phyloP scores from a whole-genome alignment of 2,888 invertebrate species.

The Meganola albula region DNA sequence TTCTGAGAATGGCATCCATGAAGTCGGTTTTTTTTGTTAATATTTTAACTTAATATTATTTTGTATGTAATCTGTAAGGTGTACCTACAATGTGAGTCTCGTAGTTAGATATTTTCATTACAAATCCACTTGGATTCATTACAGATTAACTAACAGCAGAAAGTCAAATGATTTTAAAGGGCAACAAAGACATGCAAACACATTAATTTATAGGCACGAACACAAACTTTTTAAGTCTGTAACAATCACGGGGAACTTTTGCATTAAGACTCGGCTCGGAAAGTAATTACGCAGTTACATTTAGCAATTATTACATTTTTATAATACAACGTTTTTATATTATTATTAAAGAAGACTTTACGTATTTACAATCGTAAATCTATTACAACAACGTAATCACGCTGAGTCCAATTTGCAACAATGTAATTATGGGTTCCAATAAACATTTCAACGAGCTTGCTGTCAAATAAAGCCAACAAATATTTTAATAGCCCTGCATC shows the following conservation, averaged over 20 bases:
- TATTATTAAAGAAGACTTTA: constrained; percentile 18
- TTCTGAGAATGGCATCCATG: too few species aligned
- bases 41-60: too few species aligned
- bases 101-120: too few species aligned
- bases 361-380: constrained; percentile 20
- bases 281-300: constrained; percentile 48
- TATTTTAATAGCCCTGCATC: constrained; percentile 70
- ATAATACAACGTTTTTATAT: constrained; percentile 10
- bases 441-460: constrained; percentile 62
- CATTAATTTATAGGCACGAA: constrained; percentile 68
- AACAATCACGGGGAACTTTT: constrained; percentile 59
- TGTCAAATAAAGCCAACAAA: constrained; percentile 73
- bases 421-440: constrained; percentile 54
- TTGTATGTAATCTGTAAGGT: too few species aligned
- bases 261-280: constrained; percentile 58
- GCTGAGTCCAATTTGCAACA: constrained; percentile 64
- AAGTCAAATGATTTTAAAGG: constrained; percentile 41
- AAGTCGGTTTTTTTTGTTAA: too few species aligned
- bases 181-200: constrained; percentile 59
- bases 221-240: constrained; percentile 64
- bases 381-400: constrained; percentile 40
- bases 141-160: constrained; percentile 22
- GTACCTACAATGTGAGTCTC: too few species aligned
- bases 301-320: constrained; percentile 26
- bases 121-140: too few species aligned